phyloP scores from a whole-genome alignment of 2,113 vertebrate species.

The Leptobrachium leishanense region DNA sequence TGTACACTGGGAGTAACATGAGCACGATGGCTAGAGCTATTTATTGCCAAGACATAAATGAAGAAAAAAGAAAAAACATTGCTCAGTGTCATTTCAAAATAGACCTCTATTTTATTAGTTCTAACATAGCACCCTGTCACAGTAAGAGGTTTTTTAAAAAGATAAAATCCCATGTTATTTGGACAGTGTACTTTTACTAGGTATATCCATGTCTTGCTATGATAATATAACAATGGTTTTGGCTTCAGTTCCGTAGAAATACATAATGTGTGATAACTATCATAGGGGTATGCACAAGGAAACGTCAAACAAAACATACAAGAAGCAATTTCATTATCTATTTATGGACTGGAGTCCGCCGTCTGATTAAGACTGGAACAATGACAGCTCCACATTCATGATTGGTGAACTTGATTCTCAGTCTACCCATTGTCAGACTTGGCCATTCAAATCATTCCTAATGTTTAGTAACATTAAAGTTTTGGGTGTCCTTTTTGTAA shows the following conservation, averaged over 20 bases:
- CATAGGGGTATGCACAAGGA: too few relatives aligned
- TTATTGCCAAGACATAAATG: background rate
- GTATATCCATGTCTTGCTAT: background rate
- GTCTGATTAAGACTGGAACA: too few relatives aligned
- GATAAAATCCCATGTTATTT: background rate
- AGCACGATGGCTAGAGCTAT: conserved; percentile 2
- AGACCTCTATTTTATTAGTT: background rate
- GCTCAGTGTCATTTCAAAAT: background rate
- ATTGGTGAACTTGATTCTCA: too few relatives aligned
- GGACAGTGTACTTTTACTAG: background rate
- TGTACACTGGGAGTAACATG: conserved; percentile 15
- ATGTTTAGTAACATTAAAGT: background rate
- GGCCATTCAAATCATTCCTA: too few relatives aligned
- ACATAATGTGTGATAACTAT: too few relatives aligned
- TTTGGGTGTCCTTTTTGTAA: conserved; percentile 19
- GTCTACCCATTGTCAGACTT: too few relatives aligned
- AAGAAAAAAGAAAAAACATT: conserved; percentile 2
- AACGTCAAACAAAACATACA: too few relatives aligned
- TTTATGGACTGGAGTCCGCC: too few relatives aligned
- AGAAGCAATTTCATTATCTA: too few relatives aligned
- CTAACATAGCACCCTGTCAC: background rate
- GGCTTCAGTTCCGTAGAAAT: too few relatives aligned
- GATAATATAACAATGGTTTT: too few relatives aligned
- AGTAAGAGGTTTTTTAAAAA: background rate
- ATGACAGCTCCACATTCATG: too few relatives aligned